Conservation (phyloP, 2,113 vertebrate species). For the Saccopteryx leptura region DNA sequence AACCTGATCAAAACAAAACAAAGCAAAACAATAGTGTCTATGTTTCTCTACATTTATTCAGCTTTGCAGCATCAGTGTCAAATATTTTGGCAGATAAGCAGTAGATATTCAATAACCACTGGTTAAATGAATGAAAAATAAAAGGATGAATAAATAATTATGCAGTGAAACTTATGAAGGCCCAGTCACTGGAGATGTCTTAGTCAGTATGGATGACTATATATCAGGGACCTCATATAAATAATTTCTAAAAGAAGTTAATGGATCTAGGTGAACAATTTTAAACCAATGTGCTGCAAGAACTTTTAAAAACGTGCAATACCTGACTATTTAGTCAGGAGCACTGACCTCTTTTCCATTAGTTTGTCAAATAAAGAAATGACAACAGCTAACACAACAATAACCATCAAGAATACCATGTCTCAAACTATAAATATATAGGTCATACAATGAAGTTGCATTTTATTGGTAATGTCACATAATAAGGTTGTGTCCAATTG, state of each 20-base stretch:
- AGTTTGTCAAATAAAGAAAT: background rate
- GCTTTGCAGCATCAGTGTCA: background rate
- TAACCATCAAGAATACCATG: background rate
- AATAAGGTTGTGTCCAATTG: no score
- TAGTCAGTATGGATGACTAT: background rate
- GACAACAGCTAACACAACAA: background rate
- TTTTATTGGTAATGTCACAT: no score
- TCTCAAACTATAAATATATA: background rate
- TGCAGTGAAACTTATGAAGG: background rate
- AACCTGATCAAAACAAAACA: background rate
- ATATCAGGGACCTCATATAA: background rate
- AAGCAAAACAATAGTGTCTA: background rate
- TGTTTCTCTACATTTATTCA: background rate
- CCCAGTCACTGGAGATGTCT: background rate
- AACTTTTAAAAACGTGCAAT: background rate
- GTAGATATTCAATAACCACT: background rate
- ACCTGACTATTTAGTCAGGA: background rate
- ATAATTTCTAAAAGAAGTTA: background rate
- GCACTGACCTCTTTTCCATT: background rate
- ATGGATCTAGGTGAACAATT: background rate
- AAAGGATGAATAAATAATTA: constrained; percentile 22
- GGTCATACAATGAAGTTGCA: background rate
- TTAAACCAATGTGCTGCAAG: background rate
- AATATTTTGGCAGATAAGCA: background rate
- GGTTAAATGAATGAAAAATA: background rate